Percentiles rank a stretch among this genome's conserved stretches.
These are phyloP conservation scores for Microctonus aethiopoides DNA, from an alignment of 2,888 invertebrate species.

Conservation along the genomic window DNA sequence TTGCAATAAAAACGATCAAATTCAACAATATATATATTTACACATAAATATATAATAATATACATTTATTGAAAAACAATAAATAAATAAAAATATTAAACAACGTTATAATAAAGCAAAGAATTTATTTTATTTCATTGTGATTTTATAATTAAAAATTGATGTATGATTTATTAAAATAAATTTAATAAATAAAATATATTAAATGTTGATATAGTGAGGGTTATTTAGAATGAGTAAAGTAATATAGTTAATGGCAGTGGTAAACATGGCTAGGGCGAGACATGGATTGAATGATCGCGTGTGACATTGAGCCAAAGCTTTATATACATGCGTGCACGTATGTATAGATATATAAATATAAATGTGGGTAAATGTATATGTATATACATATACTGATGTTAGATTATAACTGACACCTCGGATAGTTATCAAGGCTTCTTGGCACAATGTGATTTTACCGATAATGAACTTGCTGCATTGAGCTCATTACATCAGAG, in stretches of 20 bases:
- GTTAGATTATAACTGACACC: conserved; percentile 47
- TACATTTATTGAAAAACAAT: not conserved
- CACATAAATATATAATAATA: too few species aligned
- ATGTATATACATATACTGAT: conserved; percentile 22
- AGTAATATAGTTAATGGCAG: not conserved
- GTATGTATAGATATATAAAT: too few species aligned
- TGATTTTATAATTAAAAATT: not conserved
- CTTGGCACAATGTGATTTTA: conserved; percentile 2
- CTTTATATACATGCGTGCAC: not conserved
- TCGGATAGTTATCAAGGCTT: conserved; percentile 40
- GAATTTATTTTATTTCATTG: not conserved
- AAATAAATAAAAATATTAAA: not conserved
- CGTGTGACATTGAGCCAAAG: conserved; percentile 45
- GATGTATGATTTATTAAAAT: not conserved
- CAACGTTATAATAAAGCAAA: not conserved
- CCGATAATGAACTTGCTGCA: not conserved
- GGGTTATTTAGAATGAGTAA: not conserved
- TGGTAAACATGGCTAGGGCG: conserved; percentile 27
- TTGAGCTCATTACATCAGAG: not conserved
- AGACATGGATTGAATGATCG: conserved; percentile 28
- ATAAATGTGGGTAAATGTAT: too few species aligned
- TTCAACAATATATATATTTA: not conserved
- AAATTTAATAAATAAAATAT: not conserved
- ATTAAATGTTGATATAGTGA: not conserved
- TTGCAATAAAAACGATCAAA: not conserved